A percentile compares a stretch with the other conserved stretches of the same genome.
phyloP scores from a whole-genome alignment of 2,797 vertebrate genomes.

The Hyperoplus lanceolatus region DNA sequence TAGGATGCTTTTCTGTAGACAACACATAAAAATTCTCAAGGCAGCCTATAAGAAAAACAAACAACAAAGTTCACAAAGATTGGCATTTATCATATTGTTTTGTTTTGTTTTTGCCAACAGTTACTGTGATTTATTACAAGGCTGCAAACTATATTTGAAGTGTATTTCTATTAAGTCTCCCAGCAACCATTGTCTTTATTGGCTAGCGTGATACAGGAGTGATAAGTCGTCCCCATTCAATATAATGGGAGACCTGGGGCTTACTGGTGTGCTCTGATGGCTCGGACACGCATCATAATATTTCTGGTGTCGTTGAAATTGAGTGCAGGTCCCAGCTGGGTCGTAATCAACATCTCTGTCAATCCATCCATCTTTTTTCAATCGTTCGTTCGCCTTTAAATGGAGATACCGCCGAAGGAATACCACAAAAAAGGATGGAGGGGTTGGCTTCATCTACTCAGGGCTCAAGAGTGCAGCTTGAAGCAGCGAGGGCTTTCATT shows the following conservation, averaged over 20 bases:
- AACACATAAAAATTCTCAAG: background rate
- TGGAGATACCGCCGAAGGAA: slow-evolving; percentile 39
- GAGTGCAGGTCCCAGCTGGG: slow-evolving; percentile 68
- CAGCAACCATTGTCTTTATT: slow-evolving; percentile 68
- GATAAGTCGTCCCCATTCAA: slow-evolving; percentile 66
- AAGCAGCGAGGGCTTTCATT: slow-evolving; percentile 52
- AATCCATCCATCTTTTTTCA: slow-evolving; percentile 52
- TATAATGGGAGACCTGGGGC: slow-evolving; percentile 66
- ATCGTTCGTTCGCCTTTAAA: slow-evolving; percentile 57
- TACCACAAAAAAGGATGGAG: slow-evolving; percentile 41
- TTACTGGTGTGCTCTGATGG: slow-evolving; percentile 41
- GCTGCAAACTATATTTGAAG: slow-evolving; percentile 69
- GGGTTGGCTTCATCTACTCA: slow-evolving; percentile 46
- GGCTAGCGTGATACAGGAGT: slow-evolving; percentile 59
- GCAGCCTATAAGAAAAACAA: slow-evolving; percentile 35
- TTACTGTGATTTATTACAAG: slow-evolving; percentile 67
- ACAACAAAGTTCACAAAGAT: slow-evolving; percentile 29
- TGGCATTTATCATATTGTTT: slow-evolving; percentile 39
- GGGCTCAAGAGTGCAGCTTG: slow-evolving; percentile 34
- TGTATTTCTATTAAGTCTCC: slow-evolving; percentile 73
- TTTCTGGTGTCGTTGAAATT: slow-evolving; percentile 68
- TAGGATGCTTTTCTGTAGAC: slow-evolving; percentile 10
- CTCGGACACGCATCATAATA: slow-evolving; percentile 58
- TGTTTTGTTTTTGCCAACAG: slow-evolving; percentile 37
- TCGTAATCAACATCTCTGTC: slow-evolving; percentile 59